Evolutionary conservation across 2,797 vertebrate species (phyloP), one percentile per base, ranked within the genome.

Genomic region (Rhabdophis nuchalis): DNA sequence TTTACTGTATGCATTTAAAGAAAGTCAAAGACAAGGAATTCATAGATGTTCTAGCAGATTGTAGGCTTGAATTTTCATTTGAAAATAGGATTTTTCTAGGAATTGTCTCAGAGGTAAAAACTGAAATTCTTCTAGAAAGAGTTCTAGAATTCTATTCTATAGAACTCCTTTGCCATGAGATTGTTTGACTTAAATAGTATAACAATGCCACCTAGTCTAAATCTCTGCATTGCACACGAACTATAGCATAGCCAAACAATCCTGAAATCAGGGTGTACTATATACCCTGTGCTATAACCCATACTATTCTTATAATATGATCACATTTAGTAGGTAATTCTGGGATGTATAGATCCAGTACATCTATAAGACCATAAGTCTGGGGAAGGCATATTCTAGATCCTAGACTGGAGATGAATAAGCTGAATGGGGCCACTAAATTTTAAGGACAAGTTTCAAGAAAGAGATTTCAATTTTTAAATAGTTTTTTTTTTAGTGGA

Each of bases 1-100:
- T 58, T 58, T 58, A 58, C 13, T 89, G 20, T 56, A 58, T 50
- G 90, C 85, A 85, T 60, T 95, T 89, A 89, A 54, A 93, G 25
- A 56, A 91, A 64, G 10, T 90, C 23, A 0, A 0, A 91, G 87
- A 58, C 0, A 0, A 90, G 89, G 87, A 96, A 85, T 53, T 60
- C 46, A 92, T 32, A 27, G 50, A 0, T 14, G 53, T 27, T 23
- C 91, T 92, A 60, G 72, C 1, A 20, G 46, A 11, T 89, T 20
- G 8, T 86, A 50, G 92, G 77, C 58, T 64, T 56, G 90, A 64
- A 27, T 91, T 0, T 0, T 57, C 87, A 92, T 32, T 57, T 53
- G 36, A 94, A 68, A 61, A 27, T 18, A 46, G 52, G 29, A 89
- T 0, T 13, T 82, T 92, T 92, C 82, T 0, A 0, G 27, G 53